Evolutionary conservation across 2,888 invertebrate genomes (phyloP).

Genomic region (Meiosimyza decipiens): DNA sequence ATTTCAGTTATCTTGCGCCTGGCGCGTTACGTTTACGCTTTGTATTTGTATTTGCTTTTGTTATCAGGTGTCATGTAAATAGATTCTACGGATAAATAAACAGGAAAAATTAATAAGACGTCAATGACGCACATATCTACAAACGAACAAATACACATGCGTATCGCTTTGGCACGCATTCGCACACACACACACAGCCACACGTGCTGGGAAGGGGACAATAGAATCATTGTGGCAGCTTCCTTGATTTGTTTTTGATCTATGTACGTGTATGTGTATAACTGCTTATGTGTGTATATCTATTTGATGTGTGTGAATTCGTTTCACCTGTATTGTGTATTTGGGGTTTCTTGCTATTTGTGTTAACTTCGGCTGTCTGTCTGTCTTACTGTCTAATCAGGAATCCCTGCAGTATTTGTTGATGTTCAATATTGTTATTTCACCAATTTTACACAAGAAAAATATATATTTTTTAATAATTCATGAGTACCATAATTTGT

Average conservation of each 20-base stretch:
- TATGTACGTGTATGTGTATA: too few species aligned
- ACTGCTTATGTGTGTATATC: too few species aligned
- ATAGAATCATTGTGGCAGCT: background rate
- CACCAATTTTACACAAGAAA: slow-evolving; percentile 18
- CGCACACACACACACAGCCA: background rate
- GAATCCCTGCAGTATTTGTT: slow-evolving; percentile 5
- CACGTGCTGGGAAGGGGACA: background rate
- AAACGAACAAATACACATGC: background rate
- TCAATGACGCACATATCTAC: too few species aligned
- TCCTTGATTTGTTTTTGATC: background rate
- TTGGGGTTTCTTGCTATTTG: slow-evolving; percentile 5
- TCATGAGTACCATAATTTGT: too few species aligned
- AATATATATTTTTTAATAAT: too few species aligned
- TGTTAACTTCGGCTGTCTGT: slow-evolving; percentile 6
- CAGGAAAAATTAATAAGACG: too few species aligned
- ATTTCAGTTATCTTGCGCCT: too few species aligned
- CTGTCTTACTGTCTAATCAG: slow-evolving; percentile 32
- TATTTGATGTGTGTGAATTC: too few species aligned
- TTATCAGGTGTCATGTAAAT: slow-evolving; percentile 41
- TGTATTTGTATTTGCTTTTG: slow-evolving; percentile 54
- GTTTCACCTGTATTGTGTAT: too few species aligned
- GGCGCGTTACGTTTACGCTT: too few species aligned
- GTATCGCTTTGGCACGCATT: background rate
- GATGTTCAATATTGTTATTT: slow-evolving; percentile 12
- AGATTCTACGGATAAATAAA: too few species aligned